These are phyloP conservation scores for Chelonus insularis DNA, from an alignment of 1,140 invertebrate species.

Conservation along the genomic window DNA sequence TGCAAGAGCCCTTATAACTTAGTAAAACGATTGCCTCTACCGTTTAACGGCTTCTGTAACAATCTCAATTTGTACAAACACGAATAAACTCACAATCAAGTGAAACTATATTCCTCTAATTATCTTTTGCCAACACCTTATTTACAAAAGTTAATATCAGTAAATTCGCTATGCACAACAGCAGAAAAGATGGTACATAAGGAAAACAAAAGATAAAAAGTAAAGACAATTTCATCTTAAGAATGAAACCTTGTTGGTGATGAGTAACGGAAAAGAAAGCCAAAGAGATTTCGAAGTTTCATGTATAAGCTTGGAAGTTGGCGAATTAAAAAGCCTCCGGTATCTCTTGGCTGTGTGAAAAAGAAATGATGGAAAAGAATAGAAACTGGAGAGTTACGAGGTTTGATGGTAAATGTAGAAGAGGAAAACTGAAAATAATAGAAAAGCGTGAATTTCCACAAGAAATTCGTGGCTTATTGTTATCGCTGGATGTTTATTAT, in stretches of 20 bases:
- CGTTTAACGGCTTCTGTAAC: slow-evolving; percentile 22
- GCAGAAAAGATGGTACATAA: not conserved
- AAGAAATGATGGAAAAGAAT: not conserved
- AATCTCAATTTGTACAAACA: not conserved
- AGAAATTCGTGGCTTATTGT: slow-evolving; percentile 5
- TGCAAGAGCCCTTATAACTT: slow-evolving; percentile 28
- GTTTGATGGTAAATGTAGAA: not conserved
- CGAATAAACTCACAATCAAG: slow-evolving; percentile 1
- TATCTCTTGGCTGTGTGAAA: not conserved
- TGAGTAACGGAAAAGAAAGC: not conserved
- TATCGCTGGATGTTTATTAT: slow-evolving; percentile 41
- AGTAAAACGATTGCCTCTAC: slow-evolving; percentile 20
- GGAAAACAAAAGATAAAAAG: not conserved
- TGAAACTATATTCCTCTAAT: slow-evolving; percentile 60
- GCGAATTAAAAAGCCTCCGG: not conserved
- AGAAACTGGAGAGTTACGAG: not conserved
- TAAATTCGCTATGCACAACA: not conserved
- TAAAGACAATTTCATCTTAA: not conserved
- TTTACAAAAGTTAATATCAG: not conserved
- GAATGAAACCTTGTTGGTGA: slow-evolving; percentile 6
- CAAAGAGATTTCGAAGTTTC: slow-evolving; percentile 7
- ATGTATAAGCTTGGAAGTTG: not conserved
- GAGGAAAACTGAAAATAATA: not conserved
- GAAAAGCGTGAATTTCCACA: not conserved
- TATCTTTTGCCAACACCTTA: slow-evolving; percentile 43